Percentiles rank a stretch among this genome's conserved stretches.
Conservation (phyloP, 2,797 vertebrate species). For the Oceanodroma leucorhoa region DNA sequence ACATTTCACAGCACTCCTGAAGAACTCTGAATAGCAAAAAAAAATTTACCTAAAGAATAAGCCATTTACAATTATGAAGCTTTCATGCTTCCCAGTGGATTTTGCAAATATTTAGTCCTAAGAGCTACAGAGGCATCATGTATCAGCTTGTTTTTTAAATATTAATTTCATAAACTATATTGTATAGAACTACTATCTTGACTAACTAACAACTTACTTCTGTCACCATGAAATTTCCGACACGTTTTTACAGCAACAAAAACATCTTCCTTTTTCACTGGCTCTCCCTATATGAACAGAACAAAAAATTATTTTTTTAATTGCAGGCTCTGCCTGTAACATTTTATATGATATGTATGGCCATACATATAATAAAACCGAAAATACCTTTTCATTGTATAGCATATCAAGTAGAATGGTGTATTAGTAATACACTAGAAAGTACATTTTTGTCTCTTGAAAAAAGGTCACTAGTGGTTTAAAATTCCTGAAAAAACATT, state of each 20-base stretch:
- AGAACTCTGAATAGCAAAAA: background rate
- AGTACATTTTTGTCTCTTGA: background rate
- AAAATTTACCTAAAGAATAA: background rate
- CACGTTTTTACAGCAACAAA: conserved; percentile 98
- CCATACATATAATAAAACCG: background rate
- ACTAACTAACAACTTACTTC: conserved; percentile 83
- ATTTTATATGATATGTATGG: background rate
- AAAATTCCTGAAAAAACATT: background rate
- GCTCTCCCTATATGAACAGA: conserved; percentile 79
- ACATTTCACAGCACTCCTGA: background rate
- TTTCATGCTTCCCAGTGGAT: background rate
- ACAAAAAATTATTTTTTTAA: background rate
- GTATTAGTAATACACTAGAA: background rate
- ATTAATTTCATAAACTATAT: background rate
- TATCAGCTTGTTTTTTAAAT: background rate
- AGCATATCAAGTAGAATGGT: background rate
- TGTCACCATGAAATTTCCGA: conserved; percentile 90
- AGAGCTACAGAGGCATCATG: background rate
- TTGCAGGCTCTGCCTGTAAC: background rate
- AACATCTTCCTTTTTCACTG: conserved; percentile 85
- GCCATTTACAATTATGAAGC: background rate
- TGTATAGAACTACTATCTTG: background rate
- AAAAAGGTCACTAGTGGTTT: background rate
- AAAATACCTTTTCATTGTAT: background rate
- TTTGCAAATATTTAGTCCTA: background rate